phyloP scores from a whole-genome alignment of 2,888 invertebrate species.

The Diogma glabrata region DNA sequence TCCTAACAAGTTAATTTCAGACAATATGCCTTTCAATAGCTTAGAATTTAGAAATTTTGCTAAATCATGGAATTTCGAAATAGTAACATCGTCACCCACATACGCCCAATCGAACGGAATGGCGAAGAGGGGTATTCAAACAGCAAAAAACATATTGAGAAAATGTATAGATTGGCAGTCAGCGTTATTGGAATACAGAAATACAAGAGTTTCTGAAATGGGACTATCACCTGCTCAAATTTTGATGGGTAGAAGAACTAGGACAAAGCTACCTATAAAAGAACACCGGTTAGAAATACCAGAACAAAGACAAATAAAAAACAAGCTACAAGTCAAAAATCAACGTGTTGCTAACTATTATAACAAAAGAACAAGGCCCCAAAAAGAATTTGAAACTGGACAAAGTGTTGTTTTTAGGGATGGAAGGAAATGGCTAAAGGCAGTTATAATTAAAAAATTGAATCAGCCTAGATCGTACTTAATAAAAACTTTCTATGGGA shows the following conservation, averaged over 20 bases:
- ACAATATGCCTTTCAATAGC: constrained; percentile 18
- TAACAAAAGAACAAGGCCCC: too few species aligned
- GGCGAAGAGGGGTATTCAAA: constrained; percentile 17
- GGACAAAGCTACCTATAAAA: neutral
- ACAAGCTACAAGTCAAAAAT: too few species aligned
- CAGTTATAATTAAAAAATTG: too few species aligned
- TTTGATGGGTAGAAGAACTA: neutral
- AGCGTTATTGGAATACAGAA: neutral
- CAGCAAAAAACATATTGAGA: neutral
- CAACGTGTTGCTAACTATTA: too few species aligned
- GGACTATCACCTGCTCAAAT: neutral
- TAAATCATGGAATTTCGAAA: constrained; percentile 16
- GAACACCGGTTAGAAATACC: neutral
- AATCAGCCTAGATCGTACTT: too few species aligned
- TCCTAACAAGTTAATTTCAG: constrained; percentile 17
- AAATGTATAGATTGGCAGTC: neutral
- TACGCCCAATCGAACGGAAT: constrained; percentile 18
- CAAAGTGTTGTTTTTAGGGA: too few species aligned
- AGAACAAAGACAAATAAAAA: too few species aligned
- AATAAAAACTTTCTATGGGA: too few species aligned
- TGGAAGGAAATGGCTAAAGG: too few species aligned
- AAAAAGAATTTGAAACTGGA: too few species aligned
- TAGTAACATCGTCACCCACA: constrained; percentile 16
- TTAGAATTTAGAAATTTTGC: constrained; percentile 16
- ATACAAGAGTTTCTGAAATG: neutral